Base-by-base conservation (phyloP, 2,888 invertebrate genomes). In the Scaeva pyrastri region DNA sequence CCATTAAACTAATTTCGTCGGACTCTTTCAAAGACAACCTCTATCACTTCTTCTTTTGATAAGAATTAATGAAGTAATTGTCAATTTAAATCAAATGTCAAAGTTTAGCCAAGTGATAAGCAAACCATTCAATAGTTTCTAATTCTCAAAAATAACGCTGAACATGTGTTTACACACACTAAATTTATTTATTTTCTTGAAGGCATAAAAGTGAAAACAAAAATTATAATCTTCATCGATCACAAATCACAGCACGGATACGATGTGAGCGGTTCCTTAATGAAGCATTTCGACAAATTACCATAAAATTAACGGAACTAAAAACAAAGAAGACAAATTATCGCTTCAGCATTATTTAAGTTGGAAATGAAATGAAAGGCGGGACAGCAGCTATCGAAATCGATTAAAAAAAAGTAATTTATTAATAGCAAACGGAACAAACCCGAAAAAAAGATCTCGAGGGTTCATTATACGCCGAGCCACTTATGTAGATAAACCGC, bases 321-420 rank as follows among this genome's bases (percentile, higher is more conserved):
- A 21, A 39, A 39, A 16, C 1, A 64, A 64, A 45, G 45, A 11
- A 64, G n/a, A 31, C 31, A 64, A 45, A 41, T 43, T 8, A 39
- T 45, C 16, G 11, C 43, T 14, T 43, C 23, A 45, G n/a, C 11
- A 45, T 23, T n/a, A 12, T 50, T 11, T 21, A 43, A 43, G 21
- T 21, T 23, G 23, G 8, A 60, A n/a, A 16, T 26, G 21, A 41
- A 62, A 62, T 23, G 43, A 62, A 64, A 66, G 66, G 66, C 66
- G 31, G 26, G 26, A 64, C n/a, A n/a, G 26, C 58, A 19, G 48
- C 16, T 66, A 66, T 48, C 31, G 12, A 66, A 66, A 48, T 48
- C 66, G 66, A 66, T 66, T 48, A 66, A 66, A 66, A 45, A 64
- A n/a, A 26, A 36, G 31, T 48, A 66, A 66, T 66, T 66, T 66